Conservation (phyloP, 2,888 invertebrate genomes). For the Tachina lurida region DNA sequence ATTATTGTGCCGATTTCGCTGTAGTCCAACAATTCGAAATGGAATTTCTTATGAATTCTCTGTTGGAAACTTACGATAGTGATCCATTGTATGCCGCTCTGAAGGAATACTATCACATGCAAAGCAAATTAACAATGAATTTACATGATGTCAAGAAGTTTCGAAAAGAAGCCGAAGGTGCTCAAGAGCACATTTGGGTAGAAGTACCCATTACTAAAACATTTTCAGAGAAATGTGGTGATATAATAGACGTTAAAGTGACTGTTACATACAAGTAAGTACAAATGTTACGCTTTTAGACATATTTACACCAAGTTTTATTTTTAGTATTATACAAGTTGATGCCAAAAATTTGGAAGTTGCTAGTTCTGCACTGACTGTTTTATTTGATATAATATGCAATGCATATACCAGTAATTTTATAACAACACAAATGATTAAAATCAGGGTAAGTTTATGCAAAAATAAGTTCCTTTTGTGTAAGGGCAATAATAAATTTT, state of each 20-base stretch:
- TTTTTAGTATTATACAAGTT: constrained; percentile 80
- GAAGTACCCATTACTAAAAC: constrained; percentile 85
- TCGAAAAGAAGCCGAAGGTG: constrained; percentile 85
- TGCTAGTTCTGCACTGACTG: constrained; percentile 85
- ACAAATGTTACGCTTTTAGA: not conserved
- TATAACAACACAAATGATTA: constrained; percentile 86
- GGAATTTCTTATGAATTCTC: constrained; percentile 87
- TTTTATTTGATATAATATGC: constrained; percentile 86
- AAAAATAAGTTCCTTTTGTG: too few relatives aligned
- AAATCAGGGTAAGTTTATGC: constrained; percentile 84
- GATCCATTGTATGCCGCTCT: constrained; percentile 87
- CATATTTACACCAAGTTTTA: not conserved
- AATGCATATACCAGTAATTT: constrained; percentile 87
- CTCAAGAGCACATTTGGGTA: constrained; percentile 87
- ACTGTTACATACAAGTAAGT: constrained; percentile 86
- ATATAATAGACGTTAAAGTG: constrained; percentile 86
- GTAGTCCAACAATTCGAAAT: constrained; percentile 86
- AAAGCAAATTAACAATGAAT: constrained; percentile 86
- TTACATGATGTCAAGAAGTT: constrained; percentile 86
- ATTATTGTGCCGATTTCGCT: constrained; percentile 87
- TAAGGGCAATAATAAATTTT: too few relatives aligned
- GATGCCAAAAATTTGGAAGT: constrained; percentile 85
- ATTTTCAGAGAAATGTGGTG: constrained; percentile 87
- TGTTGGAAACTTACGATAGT: constrained; percentile 84
- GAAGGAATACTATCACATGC: constrained; percentile 86